phyloP scores from a whole-genome alignment of 2,888 invertebrate genomes.

The Mamestra brassicae region DNA sequence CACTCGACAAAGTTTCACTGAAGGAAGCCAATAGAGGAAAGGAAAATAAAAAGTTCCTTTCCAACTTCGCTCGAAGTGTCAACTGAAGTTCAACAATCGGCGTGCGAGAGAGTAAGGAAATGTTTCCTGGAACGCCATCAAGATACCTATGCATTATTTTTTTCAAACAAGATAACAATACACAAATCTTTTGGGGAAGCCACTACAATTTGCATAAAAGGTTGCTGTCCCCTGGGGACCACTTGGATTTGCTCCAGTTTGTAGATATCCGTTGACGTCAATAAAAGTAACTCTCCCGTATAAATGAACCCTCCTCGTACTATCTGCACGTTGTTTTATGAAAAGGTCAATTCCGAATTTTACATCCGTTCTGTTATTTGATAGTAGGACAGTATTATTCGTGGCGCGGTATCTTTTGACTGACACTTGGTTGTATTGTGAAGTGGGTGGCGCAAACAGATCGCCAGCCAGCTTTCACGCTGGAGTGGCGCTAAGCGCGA shows the following conservation, averaged over 20 bases:
- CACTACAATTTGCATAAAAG: conserved; percentile 61
- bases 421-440: conserved; percentile 77
- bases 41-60: conserved; percentile 79
- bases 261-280: conserved; percentile 58
- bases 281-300: conserved; percentile 56
- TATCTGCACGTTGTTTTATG: conserved; percentile 45
- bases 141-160: conserved; percentile 42
- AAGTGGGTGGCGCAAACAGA: conserved; percentile 81
- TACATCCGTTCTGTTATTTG: conserved; percentile 21
- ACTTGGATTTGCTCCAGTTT: conserved; percentile 53
- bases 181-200: conserved; percentile 38
- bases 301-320: conserved; percentile 38
- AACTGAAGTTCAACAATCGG: conserved; percentile 80
- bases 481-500: conserved; percentile 83
- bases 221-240: conserved; percentile 45
- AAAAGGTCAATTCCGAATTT: conserved; percentile 33
- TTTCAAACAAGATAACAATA: conserved; percentile 42
- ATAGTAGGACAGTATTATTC: conserved; percentile 39
- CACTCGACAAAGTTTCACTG: conserved; percentile 74
- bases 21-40: conserved; percentile 78
- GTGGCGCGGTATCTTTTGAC: conserved; percentile 67
- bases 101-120: conserved; percentile 63
- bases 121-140: conserved; percentile 47
- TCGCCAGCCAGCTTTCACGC: conserved; percentile 83
- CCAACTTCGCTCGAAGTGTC: conserved; percentile 80